Base-by-base conservation (phyloP, 1,140 invertebrate species). In the Cylas formicarius region DNA sequence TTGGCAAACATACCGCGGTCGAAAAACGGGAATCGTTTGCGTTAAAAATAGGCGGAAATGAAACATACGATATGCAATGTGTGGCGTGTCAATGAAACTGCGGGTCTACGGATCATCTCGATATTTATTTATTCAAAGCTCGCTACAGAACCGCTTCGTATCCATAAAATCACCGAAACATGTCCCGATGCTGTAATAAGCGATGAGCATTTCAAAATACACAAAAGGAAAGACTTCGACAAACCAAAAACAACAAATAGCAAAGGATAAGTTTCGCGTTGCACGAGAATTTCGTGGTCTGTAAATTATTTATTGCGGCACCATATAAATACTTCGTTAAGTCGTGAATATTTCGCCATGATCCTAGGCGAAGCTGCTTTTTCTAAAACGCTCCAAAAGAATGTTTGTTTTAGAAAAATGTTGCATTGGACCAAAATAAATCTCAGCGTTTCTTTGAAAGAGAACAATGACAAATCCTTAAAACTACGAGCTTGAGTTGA, bases 101-200 rank as follows among this genome's bases (percentile, higher is more conserved):
- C 41, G 40, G 46, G 41, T 37, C 39, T 41, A 42, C 52, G 56
- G 56, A 57, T 57, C 56, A 53, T 57, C 52, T 52, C 50, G 41
- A 24, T 57, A 57, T 57, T 57, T 57, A 57, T 57, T 57, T 57
- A 53, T 53, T 41, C 47, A 57, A 57, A 48, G 34, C 52, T n/a
- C 44, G 43, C 44, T 51, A 51, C 48, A 47, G 44, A 22, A 46
- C 39, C 36, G 37, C 41, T n/a, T 18, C 36, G 48, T 48, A 48
- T 51, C 48, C 48, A 47, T 51, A 54, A 54, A 54, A 51, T 38
- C 35, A 29, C 48, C 35, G 42, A 46, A 53, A 46, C 32, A 41
- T 50, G 43, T 28, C 47, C 26, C 18, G n/a, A 37, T 53, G 52
- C 43, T 38, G 44, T 46, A 50, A 45, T 47, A 27, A 42, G 26